Base-by-base conservation (phyloP, 2,797 vertebrate species). In the Oceanodroma leucorhoa region DNA sequence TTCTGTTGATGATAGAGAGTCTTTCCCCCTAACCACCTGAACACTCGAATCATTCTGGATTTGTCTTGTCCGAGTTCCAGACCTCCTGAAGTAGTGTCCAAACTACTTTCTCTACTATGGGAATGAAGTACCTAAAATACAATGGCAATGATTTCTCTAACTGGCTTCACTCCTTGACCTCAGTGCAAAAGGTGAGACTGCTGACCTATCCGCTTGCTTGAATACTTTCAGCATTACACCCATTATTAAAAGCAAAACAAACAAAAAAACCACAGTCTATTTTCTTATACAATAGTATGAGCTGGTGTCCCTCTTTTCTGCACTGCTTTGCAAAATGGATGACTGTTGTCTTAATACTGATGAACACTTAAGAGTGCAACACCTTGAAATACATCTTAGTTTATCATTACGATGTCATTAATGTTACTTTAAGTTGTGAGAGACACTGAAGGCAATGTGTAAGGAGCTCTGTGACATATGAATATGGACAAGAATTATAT, bases 261-360 rank as follows among this genome's bases (percentile, higher is more conserved):
- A 30, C 3, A 54, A 23, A 10, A 10, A 0, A 0, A 0, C 0
- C 14, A 20, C 6, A 11, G 8, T 27, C 30, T 66, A 11, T 79
- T 87, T 93, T 85, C 21, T 53, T 55, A 30, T 15, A 11, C 16
- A 29, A 20, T 29, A 27, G 1, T 50, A 55, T 3, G 2, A 76
- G 15, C 10, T 13, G 62, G 8, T 64, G 6, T 55, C n/a, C 14
- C 8, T 41, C 46, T 55, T 93, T 66, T 71, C 43, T 64, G 9
- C 16, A 53, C 14, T 38, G 16, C 6, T 76, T 84, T 87, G 14
- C 19, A 45, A 51, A 89, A 43, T 23, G 48, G 32, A 17, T 83
- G n/a, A n/a, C 16, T 20, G 11, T 26, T 80, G 29, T 71, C 41
- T 73, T 73, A 61, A 75, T 5, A 51, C 4, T 30, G 60, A 69